Base-by-base conservation (phyloP, 1,140 invertebrate species). In the Hyposmocoma kahamanoa region DNA sequence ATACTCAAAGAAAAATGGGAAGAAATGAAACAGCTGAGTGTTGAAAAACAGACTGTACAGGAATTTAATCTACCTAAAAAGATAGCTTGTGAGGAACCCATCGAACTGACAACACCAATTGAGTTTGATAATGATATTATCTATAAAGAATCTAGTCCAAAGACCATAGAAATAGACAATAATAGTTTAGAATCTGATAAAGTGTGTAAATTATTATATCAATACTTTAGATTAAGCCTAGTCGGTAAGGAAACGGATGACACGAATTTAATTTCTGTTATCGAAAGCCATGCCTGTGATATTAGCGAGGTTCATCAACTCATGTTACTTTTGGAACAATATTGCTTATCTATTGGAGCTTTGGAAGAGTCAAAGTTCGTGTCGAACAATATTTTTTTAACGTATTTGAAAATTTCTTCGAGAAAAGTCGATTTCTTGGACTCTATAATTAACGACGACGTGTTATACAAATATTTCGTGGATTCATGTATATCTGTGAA, bases 1-100 rank as follows among this genome's bases (percentile, higher is more conserved):
- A 85, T 76, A 17, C 63, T 89, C 39, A 87, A 73, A 58, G 84
- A 87, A 53, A 87, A 82, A 67, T 87, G 82, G 77, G 84, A 84
- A 39, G 78, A 72, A 52, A 84, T 87, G 63, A 87, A 87, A 65
- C 63, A 78, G 56, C 47, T 78, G 3, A 68, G 64, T 30, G 59
- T 62, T 21, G 70, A 81, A 11, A 79, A 76, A 38, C 63, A 65
- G 53, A 41, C 26, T 42, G 50, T 42, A 32, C 53, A 62, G 41
- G 72, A 80, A 44, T 4, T 51, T 10, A 32, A 42, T 22, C 42
- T 51, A 46, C 56, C 65, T n/a, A 59, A 68, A 67, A 67, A 58
- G 59, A 62, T 71, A 47, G 32, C 61, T 21, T 51, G 57, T 2
- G 64, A 74, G 21, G 65, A 72, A 41, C 59, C 64, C 13, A 47